These are phyloP conservation scores for Sus scrofa DNA, from an alignment of 2,113 vertebrate species.

Conservation along the genomic window DNA sequence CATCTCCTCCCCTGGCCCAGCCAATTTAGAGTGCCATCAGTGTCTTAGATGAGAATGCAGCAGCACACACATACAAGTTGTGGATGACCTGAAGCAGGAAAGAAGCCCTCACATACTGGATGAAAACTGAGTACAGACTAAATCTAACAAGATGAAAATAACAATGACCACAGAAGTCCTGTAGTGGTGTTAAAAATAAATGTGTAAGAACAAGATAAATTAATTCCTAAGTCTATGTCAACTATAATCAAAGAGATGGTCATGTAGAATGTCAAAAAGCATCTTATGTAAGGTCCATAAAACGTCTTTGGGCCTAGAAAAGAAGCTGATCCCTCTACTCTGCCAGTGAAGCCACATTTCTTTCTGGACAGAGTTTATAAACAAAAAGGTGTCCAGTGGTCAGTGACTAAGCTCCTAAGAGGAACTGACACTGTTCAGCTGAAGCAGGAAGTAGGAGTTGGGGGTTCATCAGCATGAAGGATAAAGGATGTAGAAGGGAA, in stretches of 20 bases:
- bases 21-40: neutral
- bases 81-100: conserved; percentile 27
- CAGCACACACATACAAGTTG: neutral
- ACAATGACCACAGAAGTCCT: neutral
- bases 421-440: neutral
- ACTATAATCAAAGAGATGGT: conserved; percentile 13
- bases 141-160: conserved; percentile 46
- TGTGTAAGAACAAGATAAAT: neutral
- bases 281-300: neutral
- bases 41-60: conserved; percentile 21
- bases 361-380: conserved; percentile 13
- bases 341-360: neutral
- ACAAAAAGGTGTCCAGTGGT: conserved; percentile 6
- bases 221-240: neutral
- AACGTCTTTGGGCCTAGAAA: neutral
- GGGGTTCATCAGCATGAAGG: neutral
- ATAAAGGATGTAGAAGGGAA: neutral
- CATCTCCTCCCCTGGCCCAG: neutral
- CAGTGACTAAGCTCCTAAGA: conserved; percentile 11
- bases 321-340: neutral
- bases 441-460: neutral
- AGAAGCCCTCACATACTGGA: conserved; percentile 29
- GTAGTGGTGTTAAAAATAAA: neutral
- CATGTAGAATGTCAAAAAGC: neutral
- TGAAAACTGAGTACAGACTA: conserved; percentile 54